A percentile compares a stretch with the other conserved stretches of the same genome.
Conservation (phyloP, 1,140 invertebrate genomes). For the Pachyrhynchus sulphureomaculatus region DNA sequence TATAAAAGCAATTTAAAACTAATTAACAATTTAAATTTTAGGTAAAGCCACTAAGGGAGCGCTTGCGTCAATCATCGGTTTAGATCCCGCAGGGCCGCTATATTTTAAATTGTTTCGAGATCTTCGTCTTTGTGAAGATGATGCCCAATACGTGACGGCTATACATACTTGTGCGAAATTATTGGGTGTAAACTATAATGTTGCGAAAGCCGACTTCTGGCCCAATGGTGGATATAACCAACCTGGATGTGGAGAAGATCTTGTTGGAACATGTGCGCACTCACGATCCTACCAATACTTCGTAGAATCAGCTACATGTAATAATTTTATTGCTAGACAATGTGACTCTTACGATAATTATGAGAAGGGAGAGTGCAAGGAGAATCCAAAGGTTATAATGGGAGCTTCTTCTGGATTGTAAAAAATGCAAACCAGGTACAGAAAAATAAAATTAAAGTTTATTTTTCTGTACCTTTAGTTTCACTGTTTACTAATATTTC, state of each 20-base stretch:
- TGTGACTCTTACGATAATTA: conserved; percentile 60
- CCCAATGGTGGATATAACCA: conserved; percentile 67
- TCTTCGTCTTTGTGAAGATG: conserved; percentile 59
- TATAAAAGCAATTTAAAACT: neutral
- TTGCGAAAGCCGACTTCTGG: conserved; percentile 71
- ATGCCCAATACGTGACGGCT: conserved; percentile 62
- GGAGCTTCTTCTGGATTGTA: too few species aligned
- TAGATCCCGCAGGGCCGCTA: conserved; percentile 59
- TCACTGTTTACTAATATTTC: too few species aligned
- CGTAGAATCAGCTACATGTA: conserved; percentile 7
- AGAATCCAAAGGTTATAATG: conserved; percentile 47
- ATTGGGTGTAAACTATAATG: conserved; percentile 59
- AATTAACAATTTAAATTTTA: conserved; percentile 44
- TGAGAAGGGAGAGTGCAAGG: conserved; percentile 55
- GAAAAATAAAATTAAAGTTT: too few species aligned
- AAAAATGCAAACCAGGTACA: too few species aligned
- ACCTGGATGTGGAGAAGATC: conserved; percentile 62
- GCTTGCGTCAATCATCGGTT: conserved; percentile 40
- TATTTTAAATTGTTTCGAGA: conserved; percentile 52
- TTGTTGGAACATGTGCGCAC: conserved; percentile 54
- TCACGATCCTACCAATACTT: conserved; percentile 57
- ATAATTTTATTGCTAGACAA: conserved; percentile 54
- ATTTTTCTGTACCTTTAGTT: too few species aligned
- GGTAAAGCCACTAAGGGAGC: conserved; percentile 16
- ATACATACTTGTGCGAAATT: conserved; percentile 63